Percentiles rank a stretch among this genome's conserved stretches.
Evolutionary conservation across 2,113 vertebrate species (phyloP).

Genomic region (Proteles cristata): DNA sequence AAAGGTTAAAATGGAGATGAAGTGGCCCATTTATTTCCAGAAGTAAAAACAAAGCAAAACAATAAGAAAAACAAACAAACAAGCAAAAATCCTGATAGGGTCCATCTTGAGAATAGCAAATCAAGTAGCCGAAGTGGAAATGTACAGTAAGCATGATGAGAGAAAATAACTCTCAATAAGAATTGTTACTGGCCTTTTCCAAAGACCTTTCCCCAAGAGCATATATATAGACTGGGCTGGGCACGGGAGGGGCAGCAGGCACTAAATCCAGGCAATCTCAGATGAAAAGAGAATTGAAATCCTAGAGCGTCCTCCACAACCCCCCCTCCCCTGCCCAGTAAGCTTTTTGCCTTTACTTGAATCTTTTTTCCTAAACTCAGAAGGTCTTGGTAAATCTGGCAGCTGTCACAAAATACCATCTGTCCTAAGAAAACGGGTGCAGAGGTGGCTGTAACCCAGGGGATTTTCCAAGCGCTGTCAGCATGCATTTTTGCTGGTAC

Average conservation of each 20-base stretch:
- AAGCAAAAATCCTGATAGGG: not conserved
- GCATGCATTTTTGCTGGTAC: not conserved
- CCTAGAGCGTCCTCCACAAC: not conserved
- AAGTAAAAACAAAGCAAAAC: not conserved
- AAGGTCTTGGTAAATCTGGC: constrained; percentile 73
- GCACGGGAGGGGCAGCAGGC: not conserved
- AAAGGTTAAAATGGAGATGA: not conserved
- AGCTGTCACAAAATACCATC: constrained; percentile 80
- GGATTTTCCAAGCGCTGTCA: constrained; percentile 66
- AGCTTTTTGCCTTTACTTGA: constrained; percentile 48
- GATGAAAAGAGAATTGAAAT: constrained; percentile 50
- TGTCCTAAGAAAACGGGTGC: constrained; percentile 75
- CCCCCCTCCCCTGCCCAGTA: not conserved
- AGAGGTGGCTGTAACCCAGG: constrained; percentile 65
- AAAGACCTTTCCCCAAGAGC: constrained; percentile 19
- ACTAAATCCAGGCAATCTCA: not conserved
- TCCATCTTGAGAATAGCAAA: not conserved
- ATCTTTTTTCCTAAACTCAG: constrained; percentile 54
- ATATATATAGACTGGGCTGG: not conserved
- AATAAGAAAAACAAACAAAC: too few species aligned
- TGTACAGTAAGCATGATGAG: not conserved
- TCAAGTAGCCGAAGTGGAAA: not conserved
- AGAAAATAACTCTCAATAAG: not conserved
- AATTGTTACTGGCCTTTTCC: not conserved
- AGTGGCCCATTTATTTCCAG: not conserved